Base-by-base conservation (phyloP, 2,113 vertebrate species). In the Globicephala melas region DNA sequence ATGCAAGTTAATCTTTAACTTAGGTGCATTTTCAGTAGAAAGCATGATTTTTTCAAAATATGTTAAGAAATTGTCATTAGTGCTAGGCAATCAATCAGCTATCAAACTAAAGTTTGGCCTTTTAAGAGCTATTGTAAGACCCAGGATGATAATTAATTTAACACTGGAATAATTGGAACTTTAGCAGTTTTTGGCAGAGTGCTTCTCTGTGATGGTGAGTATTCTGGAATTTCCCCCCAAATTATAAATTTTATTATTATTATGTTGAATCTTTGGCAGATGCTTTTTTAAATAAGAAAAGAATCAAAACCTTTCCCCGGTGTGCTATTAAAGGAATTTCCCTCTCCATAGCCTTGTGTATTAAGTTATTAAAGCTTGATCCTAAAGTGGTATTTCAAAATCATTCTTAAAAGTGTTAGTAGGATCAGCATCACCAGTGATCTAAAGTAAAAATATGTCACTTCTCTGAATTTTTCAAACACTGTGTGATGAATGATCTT, bases 1-100 rank as follows among this genome's bases (percentile, higher is more conserved):
- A 50, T 62, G 4, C 62, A 94, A 91, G 36, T 81, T 60, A 79
- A 84, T 87, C 9, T 91, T 92, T 92, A 77, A 93, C 71, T 96
- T 62, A 13, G 60, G 38, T 67, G 58, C 38, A 79, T 60, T 47
- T 89, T 68, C 70, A 26, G 36, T 90, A 88, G 82, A 60, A 83
- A 50, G 38, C 36, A 60, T 60, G 26, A 28, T 33, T 85, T 88
- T 84, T 89, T 53, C 28, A 73, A 85, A 90, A 55, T 80, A 87
- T 47, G 74, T 84, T 71, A 47, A 71, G 76, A 85, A 63, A 77
- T 63, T 79, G 85, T 80, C 53, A 63, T 77, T 62, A 84, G 26
- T 53, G 23, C 38, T 55, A 81, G 23, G 63, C 50, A 84, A 80
- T n/a, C 81, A 80, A 67, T 50, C 80, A 21, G 47, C 44, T 79